phyloP scores from a whole-genome alignment of 2,113 vertebrate genomes.

The Rhea americana region DNA sequence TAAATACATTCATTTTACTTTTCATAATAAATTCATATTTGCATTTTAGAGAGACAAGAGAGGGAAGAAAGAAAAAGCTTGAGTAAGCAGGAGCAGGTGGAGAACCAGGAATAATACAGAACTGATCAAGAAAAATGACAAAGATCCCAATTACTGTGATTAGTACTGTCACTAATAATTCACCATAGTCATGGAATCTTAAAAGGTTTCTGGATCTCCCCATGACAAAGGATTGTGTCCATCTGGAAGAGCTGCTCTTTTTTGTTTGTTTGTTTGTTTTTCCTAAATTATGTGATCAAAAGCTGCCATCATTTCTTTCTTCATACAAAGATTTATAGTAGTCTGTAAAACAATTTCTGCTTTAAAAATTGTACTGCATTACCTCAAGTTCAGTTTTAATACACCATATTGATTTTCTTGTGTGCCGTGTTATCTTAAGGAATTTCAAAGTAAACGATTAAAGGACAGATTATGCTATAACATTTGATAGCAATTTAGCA shows the following conservation, averaged over 20 bases:
- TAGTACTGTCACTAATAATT: not conserved
- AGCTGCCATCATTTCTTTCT: not conserved
- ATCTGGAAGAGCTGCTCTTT: not conserved
- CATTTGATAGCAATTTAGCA: slow-evolving; percentile 4
- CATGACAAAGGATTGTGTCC: not conserved
- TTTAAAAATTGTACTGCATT: slow-evolving; percentile 12
- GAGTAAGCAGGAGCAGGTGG: not conserved
- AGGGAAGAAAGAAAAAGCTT: not conserved
- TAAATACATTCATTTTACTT: not conserved
- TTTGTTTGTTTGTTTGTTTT: not conserved
- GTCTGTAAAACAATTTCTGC: not conserved
- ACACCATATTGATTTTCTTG: slow-evolving; percentile 35
- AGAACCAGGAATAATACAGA: not conserved
- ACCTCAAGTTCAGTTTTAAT: slow-evolving; percentile 55
- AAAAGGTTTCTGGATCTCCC: not conserved
- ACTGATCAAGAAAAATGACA: not conserved
- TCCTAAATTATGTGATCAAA: not conserved
- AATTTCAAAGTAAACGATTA: slow-evolving; percentile 46
- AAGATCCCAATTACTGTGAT: not conserved
- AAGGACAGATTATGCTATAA: not conserved
- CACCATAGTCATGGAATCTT: not conserved
- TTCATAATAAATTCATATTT: not conserved
- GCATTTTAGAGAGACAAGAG: not conserved
- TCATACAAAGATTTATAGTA: not conserved
- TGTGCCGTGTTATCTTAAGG: slow-evolving; percentile 30